phyloP scores from a whole-genome alignment of 2,888 invertebrate species.

The Amblyjoppa fuscipennis region DNA sequence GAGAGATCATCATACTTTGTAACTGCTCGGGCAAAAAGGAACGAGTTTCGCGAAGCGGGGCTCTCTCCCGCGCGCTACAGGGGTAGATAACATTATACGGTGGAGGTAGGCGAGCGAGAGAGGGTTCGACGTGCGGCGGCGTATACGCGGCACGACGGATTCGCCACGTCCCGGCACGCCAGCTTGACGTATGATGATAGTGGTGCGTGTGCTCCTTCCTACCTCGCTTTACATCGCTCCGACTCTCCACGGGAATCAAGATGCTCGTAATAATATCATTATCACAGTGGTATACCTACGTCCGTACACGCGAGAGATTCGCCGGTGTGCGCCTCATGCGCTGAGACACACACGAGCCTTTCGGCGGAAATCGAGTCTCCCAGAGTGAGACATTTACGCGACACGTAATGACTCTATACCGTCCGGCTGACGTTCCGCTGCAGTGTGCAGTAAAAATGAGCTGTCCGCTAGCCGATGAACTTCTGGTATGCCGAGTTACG shows the following conservation, averaged over 20 bases:
- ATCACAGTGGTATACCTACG: slow-evolving; percentile 81
- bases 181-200: slow-evolving; percentile 84
- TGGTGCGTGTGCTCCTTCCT: slow-evolving; percentile 69
- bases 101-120: slow-evolving; percentile 36
- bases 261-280: slow-evolving; percentile 85
- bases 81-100: slow-evolving; percentile 65
- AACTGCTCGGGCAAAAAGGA: slow-evolving; percentile 79
- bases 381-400: slow-evolving; percentile 82
- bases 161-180: slow-evolving; percentile 77
- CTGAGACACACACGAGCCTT: slow-evolving; percentile 42
- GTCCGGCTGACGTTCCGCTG: slow-evolving; percentile 1
- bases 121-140: slow-evolving; percentile 65
- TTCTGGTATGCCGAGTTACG: slow-evolving; percentile 5
- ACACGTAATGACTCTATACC: slow-evolving; percentile 57
- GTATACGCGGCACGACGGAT: slow-evolving; percentile 73
- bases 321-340: not conserved
- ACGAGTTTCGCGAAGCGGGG: slow-evolving; percentile 60
- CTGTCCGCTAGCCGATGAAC: slow-evolving; percentile 15
- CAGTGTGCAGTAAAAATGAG: slow-evolving; percentile 11
- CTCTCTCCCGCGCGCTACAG: slow-evolving; percentile 56
- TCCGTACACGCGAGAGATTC: slow-evolving; percentile 26
- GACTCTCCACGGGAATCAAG: slow-evolving; percentile 80
- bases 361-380: slow-evolving; percentile 56
- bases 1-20: slow-evolving; percentile 83
- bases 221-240: slow-evolving; percentile 58